Evolutionary conservation across 2,888 invertebrate genomes (phyloP).

Genomic region (Orthosia incerta): DNA sequence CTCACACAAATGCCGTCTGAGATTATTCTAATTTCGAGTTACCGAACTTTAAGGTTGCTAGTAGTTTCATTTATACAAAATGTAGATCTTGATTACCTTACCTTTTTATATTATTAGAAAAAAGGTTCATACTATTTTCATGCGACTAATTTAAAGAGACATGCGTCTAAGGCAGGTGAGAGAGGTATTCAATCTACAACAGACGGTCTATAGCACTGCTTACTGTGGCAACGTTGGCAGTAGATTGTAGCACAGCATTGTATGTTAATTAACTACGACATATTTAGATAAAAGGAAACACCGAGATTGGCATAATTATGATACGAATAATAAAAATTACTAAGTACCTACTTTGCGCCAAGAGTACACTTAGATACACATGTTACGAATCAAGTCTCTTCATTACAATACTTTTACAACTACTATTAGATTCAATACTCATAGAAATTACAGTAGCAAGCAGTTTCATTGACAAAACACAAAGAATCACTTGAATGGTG

Average conservation of each 20-base stretch:
- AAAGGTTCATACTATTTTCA: constrained; percentile 67
- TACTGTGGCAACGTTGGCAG: constrained; percentile 65
- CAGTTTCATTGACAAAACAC: neutral
- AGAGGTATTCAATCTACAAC: constrained; percentile 68
- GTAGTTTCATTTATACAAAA: constrained; percentile 27
- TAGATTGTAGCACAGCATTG: constrained; percentile 87
- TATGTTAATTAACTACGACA: constrained; percentile 65
- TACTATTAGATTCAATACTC: neutral
- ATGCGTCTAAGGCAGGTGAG: constrained; percentile 72
- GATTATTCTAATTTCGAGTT: constrained; percentile 48
- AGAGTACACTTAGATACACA: constrained; percentile 18
- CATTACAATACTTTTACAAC: constrained; percentile 16
- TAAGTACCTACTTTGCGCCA: constrained; percentile 25
- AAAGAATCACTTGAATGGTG: neutral
- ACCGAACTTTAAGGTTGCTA: constrained; percentile 38
- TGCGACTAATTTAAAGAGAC: constrained; percentile 67
- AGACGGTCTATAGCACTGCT: constrained; percentile 66
- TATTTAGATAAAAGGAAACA: constrained; percentile 51
- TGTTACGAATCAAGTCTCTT: constrained; percentile 12
- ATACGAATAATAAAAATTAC: constrained; percentile 16
- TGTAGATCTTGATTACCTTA: constrained; percentile 56
- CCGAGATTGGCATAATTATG: constrained; percentile 27
- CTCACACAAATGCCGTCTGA: constrained; percentile 85
- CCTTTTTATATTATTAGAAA: constrained; percentile 52
- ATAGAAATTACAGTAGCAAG: neutral